Evolutionary conservation across 2,113 vertebrate species (phyloP).

Genomic region (Gallinago media): DNA sequence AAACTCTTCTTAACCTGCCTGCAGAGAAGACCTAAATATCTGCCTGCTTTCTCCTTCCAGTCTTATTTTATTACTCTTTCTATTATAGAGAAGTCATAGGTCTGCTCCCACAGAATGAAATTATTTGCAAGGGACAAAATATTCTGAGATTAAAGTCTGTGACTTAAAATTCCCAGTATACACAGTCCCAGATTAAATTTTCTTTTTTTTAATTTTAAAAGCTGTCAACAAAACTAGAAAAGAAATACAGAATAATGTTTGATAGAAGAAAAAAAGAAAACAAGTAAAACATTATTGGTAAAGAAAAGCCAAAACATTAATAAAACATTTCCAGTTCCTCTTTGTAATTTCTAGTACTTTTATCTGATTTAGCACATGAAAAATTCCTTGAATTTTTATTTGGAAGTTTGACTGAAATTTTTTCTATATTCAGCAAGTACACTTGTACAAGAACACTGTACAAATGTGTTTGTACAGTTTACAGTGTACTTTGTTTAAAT

Average conservation of each 20-base stretch:
- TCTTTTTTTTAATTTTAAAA: not conserved
- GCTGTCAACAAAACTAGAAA: not conserved
- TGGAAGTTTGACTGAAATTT: not conserved
- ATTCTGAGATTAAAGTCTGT: not conserved
- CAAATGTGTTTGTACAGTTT: not conserved
- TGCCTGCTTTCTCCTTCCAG: not conserved
- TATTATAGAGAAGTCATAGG: not conserved
- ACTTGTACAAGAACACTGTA: not conserved
- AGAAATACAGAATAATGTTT: not conserved
- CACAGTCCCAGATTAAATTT: not conserved
- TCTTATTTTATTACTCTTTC: not conserved
- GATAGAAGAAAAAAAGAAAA: not conserved
- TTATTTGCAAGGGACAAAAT: not conserved
- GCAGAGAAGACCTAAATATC: not conserved
- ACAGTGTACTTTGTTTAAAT: slow-evolving; percentile 23
- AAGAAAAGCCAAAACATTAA: slow-evolving; percentile 24
- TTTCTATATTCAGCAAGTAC: not conserved
- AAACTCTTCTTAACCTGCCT: not conserved
- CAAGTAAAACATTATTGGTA: not conserved
- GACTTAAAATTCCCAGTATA: not conserved
- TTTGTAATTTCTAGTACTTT: slow-evolving; percentile 21
- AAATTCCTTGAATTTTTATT: slow-evolving; percentile 38
- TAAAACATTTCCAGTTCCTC: slow-evolving; percentile 10
- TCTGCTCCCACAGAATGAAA: not conserved
- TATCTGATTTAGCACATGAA: not conserved